Percentiles rank a stretch among this genome's conserved stretches.
phyloP scores from a whole-genome alignment of 1,140 invertebrate species.

The Probaryconus sp. region DNA sequence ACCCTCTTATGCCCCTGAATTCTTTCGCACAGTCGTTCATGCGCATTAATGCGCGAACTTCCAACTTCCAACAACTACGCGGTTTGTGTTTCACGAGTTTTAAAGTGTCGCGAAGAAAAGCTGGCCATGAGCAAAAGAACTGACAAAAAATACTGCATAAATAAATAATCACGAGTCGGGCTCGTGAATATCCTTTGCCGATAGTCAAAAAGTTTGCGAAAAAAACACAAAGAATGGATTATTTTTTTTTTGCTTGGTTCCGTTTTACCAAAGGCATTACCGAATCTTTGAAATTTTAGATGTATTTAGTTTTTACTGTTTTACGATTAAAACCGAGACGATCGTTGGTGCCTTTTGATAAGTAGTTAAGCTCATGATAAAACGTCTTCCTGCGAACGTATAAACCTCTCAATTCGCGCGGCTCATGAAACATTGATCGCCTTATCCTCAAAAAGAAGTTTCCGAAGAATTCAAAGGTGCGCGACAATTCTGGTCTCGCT shows the following conservation, averaged over 20 bases:
- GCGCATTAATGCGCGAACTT: conserved; percentile 45
- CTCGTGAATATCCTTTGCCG: too few relatives aligned
- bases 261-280: too few relatives aligned
- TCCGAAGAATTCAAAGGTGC: conserved; percentile 41
- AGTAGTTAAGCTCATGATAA: conserved; percentile 47
- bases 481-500: conserved; percentile 34
- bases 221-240: too few relatives aligned
- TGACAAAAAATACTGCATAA: background rate
- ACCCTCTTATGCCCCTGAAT: conserved; percentile 13
- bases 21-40: conserved; percentile 37
- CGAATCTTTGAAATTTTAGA: too few relatives aligned
- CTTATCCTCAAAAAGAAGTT: conserved; percentile 48
- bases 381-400: conserved; percentile 42
- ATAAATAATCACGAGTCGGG: too few relatives aligned
- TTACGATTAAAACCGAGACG: too few relatives aligned
- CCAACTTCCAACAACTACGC: conserved; percentile 36
- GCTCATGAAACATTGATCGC: conserved; percentile 65
- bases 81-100: conserved; percentile 24
- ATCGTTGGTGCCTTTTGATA: conserved; percentile 36
- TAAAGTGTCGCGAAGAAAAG: conserved; percentile 19
- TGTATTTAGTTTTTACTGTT: too few relatives aligned
- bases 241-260: too few relatives aligned
- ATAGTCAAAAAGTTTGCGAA: too few relatives aligned
- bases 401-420: conserved; percentile 57
- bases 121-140: conserved; percentile 14